Conservation (phyloP, 2,797 vertebrate species). For the Squalus acanthias region DNA sequence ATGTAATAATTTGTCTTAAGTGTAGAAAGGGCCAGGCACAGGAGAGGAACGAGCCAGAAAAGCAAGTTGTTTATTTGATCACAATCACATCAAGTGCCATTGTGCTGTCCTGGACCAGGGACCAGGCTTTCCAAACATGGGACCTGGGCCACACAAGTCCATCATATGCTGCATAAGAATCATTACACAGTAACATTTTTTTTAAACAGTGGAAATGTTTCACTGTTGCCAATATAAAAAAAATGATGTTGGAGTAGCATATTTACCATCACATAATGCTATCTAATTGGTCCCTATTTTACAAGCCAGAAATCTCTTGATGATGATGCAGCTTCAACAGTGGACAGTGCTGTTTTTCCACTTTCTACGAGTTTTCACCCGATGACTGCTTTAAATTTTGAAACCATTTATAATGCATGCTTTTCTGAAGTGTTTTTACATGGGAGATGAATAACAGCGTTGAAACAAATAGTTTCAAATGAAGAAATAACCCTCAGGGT, state of each 20-base stretch:
- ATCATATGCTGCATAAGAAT: neutral
- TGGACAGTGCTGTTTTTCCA: too few species aligned
- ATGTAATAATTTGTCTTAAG: neutral
- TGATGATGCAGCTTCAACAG: neutral
- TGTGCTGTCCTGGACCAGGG: neutral
- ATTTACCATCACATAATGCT: neutral
- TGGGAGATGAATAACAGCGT: neutral
- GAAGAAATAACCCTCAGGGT: neutral
- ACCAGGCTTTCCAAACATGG: neutral
- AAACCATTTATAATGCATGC: neutral
- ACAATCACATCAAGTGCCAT: neutral
- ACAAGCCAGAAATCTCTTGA: neutral
- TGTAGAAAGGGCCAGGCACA: neutral
- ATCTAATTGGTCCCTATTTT: neutral
- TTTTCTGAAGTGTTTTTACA: neutral
- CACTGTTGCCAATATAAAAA: neutral
- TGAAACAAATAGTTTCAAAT: neutral
- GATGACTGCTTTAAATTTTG: neutral
- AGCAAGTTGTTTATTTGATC: neutral
- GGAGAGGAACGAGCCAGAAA: neutral
- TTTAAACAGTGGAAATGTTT: neutral
- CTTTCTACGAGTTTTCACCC: neutral
- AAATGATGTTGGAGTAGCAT: neutral
- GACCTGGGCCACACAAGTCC: neutral
- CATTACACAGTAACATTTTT: neutral